A percentile compares a stretch with the other conserved stretches of the same genome.
These are phyloP conservation scores for Myxocyprinus asiaticus DNA, from an alignment of 2,113 vertebrate species.

Conservation along the genomic window DNA sequence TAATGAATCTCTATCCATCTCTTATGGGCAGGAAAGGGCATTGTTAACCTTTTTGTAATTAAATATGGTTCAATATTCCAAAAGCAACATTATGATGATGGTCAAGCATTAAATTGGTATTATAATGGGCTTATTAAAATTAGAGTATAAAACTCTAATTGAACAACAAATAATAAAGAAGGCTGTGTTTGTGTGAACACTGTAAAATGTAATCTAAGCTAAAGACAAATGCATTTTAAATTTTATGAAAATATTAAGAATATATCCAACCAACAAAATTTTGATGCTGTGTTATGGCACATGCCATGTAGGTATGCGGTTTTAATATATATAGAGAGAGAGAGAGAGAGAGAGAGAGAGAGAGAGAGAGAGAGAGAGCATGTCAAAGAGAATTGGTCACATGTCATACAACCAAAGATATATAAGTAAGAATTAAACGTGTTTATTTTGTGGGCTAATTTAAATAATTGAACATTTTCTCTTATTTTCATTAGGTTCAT, in stretches of 20 bases:
- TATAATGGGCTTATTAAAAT: not conserved
- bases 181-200: not conserved
- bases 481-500: slow-evolving; percentile 26
- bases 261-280: too few species aligned
- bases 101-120: not conserved
- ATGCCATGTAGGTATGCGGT: too few species aligned
- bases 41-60: slow-evolving; percentile 31
- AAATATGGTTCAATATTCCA: slow-evolving; percentile 26
- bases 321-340: too few species aligned
- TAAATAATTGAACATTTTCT: not conserved
- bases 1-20: slow-evolving; percentile 20
- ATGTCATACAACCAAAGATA: too few species aligned
- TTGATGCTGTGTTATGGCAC: too few species aligned
- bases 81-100: not conserved
- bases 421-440: too few species aligned
- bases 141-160: not conserved
- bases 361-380: too few species aligned
- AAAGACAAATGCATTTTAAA: not conserved
- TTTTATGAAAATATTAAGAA: too few species aligned
- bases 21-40: slow-evolving; percentile 9
- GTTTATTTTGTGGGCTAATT: not conserved
- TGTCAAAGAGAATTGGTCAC: too few species aligned
- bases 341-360: too few species aligned
- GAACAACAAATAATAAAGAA: slow-evolving; percentile 1
- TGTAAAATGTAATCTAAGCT: not conserved